These are phyloP conservation scores for Glyphotaelius pellucidus DNA, from an alignment of 2,888 invertebrate genomes.

Conservation along the genomic window DNA sequence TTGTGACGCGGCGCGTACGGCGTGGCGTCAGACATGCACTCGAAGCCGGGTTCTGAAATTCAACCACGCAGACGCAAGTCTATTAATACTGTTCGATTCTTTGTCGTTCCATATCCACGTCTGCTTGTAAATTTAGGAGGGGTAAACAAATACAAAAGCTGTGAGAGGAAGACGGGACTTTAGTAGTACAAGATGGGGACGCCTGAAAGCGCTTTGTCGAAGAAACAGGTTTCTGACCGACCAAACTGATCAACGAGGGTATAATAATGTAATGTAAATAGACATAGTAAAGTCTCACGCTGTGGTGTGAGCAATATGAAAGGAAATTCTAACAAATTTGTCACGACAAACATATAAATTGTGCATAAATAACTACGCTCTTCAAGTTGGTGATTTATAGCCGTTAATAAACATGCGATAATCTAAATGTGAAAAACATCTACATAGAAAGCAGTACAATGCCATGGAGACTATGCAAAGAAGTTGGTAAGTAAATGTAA, in stretches of 20 bases:
- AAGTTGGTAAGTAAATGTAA: conserved; percentile 34
- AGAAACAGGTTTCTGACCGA: background rate
- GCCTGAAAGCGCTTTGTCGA: background rate
- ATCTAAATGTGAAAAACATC: conserved; percentile 7
- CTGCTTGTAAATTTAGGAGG: background rate
- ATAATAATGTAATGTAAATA: background rate
- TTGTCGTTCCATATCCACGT: background rate
- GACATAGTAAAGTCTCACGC: background rate
- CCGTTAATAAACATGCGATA: conserved; percentile 39
- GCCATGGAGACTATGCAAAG: background rate
- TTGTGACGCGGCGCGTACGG: no score
- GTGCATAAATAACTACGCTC: conserved; percentile 33
- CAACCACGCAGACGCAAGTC: no score
- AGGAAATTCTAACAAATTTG: background rate
- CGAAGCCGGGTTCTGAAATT: no score
- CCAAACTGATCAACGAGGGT: background rate
- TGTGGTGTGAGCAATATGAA: background rate
- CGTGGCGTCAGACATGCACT: no score
- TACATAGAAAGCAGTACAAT: background rate
- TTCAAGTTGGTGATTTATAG: conserved; percentile 4
- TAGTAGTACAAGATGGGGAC: background rate
- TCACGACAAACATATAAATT: conserved; percentile 33
- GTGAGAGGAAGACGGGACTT: background rate
- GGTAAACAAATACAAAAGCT: background rate
- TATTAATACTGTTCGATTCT: no score